Evolutionary conservation across 2,888 invertebrate species (phyloP), one percentile per base, ranked within the genome.

Genomic region (Mimas tiliae): DNA sequence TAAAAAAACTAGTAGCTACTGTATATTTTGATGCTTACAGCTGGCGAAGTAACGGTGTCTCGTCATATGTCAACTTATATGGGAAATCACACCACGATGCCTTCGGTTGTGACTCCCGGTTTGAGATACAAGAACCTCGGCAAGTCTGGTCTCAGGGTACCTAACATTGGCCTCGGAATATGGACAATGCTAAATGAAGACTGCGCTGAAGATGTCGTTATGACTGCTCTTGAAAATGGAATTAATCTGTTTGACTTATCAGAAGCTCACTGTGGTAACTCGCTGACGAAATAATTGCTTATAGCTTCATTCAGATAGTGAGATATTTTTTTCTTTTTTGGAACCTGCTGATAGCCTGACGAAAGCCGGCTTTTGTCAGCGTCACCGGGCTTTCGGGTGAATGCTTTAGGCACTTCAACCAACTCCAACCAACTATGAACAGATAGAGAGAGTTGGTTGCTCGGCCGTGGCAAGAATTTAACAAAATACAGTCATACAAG

Each of bases 181-280:
- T 98, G 98, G 98, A 97, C 98, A 33, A 97, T 98, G 70, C 95
- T 97, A 68, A 96, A 95, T 74, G 97, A 97, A 84, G 97, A 97
- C 74, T 95, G 96, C 80, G 97, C 98, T 3, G 99, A 99, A 88
- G 98, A 98, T 74, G 97, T 99, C 70, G 95, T 99, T 55, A 97
- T 97, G 78, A 95, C 98, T 72, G 99, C 99, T 50, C 96, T 99
- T 81, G 99, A 99, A 84, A 98, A 98, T 85, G 99, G 99, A 66
- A 98, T 99, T 82, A 99, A 99, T 89, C 95, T 99, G 68, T 99
- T 99, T 90, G 99, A 99, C 91, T 95, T 99, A 68, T 98, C 98
- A 14, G 99, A 99, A 90, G 98, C 98, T 14, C 97, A 97, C 90
- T 97, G 97, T 79, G 95, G 95, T 95, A 83, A 85, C 16, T n/a